Percentiles rank a stretch among this genome's conserved stretches.
Conservation (phyloP, 1,140 invertebrate species). For the Scaptodrosophila lebanonensis region DNA sequence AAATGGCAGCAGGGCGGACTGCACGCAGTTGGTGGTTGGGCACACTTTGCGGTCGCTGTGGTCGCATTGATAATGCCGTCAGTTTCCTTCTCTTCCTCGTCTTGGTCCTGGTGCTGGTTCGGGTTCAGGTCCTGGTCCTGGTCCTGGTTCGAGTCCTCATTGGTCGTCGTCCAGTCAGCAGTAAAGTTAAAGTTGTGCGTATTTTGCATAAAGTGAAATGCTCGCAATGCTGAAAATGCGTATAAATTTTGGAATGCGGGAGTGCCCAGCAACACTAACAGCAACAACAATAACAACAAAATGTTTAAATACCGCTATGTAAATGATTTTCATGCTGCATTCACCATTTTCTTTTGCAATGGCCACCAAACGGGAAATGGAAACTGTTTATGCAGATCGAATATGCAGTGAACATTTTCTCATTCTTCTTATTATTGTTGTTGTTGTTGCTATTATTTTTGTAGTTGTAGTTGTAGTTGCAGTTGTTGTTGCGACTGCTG, state of each 20-base stretch:
- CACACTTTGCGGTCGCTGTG: conserved; percentile 10
- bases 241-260: too few species aligned
- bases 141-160: too few species aligned
- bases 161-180: conserved; percentile 15
- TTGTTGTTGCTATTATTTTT: conserved; percentile 9
- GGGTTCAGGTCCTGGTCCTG: too few species aligned
- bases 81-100: too few species aligned
- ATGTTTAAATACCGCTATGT: conserved; percentile 20
- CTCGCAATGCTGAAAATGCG: conserved; percentile 4
- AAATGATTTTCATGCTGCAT: conserved; percentile 38
- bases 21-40: neutral
- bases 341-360: neutral
- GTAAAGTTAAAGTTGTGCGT: conserved; percentile 22
- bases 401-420: conserved; percentile 52
- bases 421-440: too few species aligned
- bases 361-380: conserved; percentile 25
- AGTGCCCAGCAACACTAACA: too few species aligned
- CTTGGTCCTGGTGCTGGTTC: too few species aligned
- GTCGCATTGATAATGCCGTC: conserved; percentile 53
- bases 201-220: conserved; percentile 34
- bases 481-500: too few species aligned
- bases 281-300: neutral
- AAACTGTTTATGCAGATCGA: conserved; percentile 71
- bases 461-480: too few species aligned
- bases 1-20: conserved; percentile 45